Evolutionary conservation across 2,113 vertebrate genomes (phyloP).

Genomic region (Gasterosteus aculeatus): DNA sequence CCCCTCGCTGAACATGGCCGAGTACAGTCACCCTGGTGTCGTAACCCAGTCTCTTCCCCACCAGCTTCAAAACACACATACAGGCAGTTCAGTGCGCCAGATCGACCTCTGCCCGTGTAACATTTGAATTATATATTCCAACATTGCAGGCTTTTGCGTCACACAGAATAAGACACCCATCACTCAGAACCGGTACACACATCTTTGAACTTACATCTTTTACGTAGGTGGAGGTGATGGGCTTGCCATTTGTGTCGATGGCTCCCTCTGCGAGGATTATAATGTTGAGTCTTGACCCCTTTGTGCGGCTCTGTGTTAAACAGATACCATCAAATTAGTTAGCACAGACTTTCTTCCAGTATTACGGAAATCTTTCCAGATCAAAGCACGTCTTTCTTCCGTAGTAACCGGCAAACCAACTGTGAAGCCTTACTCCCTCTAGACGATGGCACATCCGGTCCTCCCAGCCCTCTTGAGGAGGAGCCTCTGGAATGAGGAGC

Average conservation of each 20-base stretch:
- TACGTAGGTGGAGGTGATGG: slow-evolving; percentile 88
- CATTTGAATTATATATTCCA: neutral
- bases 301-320: slow-evolving; percentile 85
- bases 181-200: neutral
- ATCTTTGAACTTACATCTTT: slow-evolving; percentile 85
- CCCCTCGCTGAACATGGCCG: slow-evolving; percentile 94
- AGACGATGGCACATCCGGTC: slow-evolving; percentile 90
- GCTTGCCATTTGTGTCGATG: slow-evolving; percentile 84
- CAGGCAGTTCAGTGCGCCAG: neutral
- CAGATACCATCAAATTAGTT: neutral
- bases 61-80: slow-evolving; percentile 80
- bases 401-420: neutral
- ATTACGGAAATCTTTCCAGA: neutral
- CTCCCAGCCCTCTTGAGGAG: slow-evolving; percentile 91
- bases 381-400: neutral
- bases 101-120: neutral
- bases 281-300: slow-evolving; percentile 92
- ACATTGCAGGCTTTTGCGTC: neutral
- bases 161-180: neutral
- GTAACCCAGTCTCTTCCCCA: slow-evolving; percentile 88
- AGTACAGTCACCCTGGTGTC: slow-evolving; percentile 94
- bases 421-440: slow-evolving; percentile 46
- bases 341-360: neutral
- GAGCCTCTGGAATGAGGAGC: slow-evolving; percentile 94
- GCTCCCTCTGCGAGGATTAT: slow-evolving; percentile 94